Conservation (phyloP, 2,888 invertebrate species). For the Erebia palarica region DNA sequence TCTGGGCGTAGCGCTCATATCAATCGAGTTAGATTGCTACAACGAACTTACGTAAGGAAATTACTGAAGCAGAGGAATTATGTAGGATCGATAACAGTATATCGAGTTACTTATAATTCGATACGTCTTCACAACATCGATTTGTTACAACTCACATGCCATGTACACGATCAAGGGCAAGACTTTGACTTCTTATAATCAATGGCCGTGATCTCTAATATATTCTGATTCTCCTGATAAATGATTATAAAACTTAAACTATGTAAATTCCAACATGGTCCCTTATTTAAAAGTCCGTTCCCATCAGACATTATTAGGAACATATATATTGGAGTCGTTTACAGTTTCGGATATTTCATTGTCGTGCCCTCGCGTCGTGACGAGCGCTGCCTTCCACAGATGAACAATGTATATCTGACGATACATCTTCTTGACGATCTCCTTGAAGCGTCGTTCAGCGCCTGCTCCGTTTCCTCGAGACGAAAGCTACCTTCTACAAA, state of each 20-base stretch:
- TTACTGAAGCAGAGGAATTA: background rate
- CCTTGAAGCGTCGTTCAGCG: background rate
- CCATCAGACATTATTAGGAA: no score
- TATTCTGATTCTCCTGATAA: background rate
- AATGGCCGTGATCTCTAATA: background rate
- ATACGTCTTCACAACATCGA: conserved; percentile 13
- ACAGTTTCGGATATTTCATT: no score
- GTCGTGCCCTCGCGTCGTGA: background rate
- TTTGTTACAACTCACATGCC: conserved; percentile 10
- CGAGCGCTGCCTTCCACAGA: background rate
- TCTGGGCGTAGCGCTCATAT: no score
- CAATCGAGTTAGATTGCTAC: no score
- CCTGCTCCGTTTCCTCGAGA: background rate
- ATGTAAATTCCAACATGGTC: background rate
- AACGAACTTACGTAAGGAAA: background rate
- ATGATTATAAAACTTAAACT: background rate
- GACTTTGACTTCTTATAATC: conserved; percentile 4
- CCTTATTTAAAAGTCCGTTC: no score
- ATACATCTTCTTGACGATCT: background rate
- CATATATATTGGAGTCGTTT: no score
- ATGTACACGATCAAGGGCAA: background rate
- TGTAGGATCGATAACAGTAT: background rate
- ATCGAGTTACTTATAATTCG: background rate
- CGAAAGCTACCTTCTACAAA: background rate
- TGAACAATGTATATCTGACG: background rate